Conservation (phyloP, 2,113 vertebrate species). For the Damaliscus lunatus region DNA sequence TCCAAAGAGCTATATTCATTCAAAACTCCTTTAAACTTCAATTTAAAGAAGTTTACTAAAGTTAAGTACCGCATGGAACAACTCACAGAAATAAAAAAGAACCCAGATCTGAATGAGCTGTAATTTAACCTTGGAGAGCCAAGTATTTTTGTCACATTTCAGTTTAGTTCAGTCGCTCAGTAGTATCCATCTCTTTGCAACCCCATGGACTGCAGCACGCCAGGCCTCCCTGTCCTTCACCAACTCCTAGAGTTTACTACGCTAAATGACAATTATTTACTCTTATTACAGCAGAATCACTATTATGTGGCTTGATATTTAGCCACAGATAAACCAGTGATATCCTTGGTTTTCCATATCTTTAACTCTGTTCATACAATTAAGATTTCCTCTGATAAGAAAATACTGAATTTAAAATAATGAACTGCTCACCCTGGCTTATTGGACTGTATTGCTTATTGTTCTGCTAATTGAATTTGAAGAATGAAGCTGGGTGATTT, state of each 20-base stretch:
- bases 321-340: background rate
- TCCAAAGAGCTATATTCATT: background rate
- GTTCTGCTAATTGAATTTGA: conserved; percentile 25
- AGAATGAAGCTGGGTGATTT: background rate
- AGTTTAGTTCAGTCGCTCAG: background rate
- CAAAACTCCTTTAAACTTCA: background rate
- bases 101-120: background rate
- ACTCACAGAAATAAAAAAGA: background rate
- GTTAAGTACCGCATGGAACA: background rate
- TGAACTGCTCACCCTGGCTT: background rate
- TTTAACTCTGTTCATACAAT: background rate
- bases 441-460: background rate
- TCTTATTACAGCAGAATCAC: background rate
- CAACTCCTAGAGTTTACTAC: background rate
- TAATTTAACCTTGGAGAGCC: background rate
- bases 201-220: background rate
- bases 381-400: background rate
- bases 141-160: conserved; percentile 26
- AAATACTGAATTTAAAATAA: conserved; percentile 28
- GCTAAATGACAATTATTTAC: background rate
- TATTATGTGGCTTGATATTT: background rate
- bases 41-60: background rate
- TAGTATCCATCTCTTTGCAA: background rate
- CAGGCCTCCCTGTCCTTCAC: background rate
- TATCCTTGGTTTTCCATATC: background rate